Conservation (phyloP, 1,140 invertebrate species). For the Drosophila paulistorum region DNA sequence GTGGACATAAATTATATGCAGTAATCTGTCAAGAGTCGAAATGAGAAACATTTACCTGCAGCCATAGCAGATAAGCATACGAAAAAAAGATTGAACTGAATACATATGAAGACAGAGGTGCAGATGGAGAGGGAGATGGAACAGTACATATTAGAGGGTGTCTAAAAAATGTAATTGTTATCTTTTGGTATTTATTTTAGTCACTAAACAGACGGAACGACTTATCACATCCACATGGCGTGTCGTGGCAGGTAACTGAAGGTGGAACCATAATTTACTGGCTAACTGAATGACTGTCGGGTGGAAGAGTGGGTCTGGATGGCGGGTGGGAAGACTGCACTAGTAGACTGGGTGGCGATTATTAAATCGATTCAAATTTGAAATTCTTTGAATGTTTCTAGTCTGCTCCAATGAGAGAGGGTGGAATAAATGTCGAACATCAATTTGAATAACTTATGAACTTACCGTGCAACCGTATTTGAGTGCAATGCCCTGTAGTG, state of each 20-base stretch:
- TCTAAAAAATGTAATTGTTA: slow-evolving; percentile 42
- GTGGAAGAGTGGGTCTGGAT: neutral
- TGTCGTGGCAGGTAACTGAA: slow-evolving; percentile 33
- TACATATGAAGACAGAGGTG: neutral
- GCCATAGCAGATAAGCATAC: slow-evolving; percentile 37
- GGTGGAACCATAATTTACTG: slow-evolving; percentile 39
- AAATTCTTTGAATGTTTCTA: slow-evolving; percentile 44
- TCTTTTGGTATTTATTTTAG: slow-evolving; percentile 43
- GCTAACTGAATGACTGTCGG: neutral
- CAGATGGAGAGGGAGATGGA: neutral
- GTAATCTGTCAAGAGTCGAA: slow-evolving; percentile 45
- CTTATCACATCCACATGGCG: slow-evolving; percentile 39
- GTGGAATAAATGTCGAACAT: slow-evolving; percentile 8
- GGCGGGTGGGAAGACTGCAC: neutral
- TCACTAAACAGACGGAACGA: slow-evolving; percentile 36
- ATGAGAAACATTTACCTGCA: slow-evolving; percentile 46
- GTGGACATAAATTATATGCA: slow-evolving; percentile 69
- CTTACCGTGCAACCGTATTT: slow-evolving; percentile 96
- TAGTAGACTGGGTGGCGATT: slow-evolving; percentile 29
- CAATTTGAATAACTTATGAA: slow-evolving; percentile 23
- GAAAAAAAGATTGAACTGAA: neutral
- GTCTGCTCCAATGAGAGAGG: neutral
- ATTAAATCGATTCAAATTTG: slow-evolving; percentile 63
- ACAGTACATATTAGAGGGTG: neutral
- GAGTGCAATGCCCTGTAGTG: slow-evolving; percentile 95